These are phyloP conservation scores for Anabas testudineus DNA, from an alignment of 2,797 vertebrate genomes.

Conservation along the genomic window DNA sequence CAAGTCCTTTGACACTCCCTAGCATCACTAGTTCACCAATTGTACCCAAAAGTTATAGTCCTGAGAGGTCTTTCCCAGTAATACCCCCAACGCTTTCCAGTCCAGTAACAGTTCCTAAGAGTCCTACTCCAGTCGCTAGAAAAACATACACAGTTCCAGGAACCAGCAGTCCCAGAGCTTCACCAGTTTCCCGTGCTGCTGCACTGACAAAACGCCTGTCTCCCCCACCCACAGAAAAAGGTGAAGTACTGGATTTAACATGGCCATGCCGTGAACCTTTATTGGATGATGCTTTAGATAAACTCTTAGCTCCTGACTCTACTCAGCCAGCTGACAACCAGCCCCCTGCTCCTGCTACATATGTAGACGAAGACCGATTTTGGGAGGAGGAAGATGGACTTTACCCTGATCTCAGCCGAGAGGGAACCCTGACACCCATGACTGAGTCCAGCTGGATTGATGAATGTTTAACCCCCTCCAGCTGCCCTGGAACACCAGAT, in stretches of 20 bases:
- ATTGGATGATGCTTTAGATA: slow-evolving; percentile 74
- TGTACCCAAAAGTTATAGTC: slow-evolving; percentile 43
- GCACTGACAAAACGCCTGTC: slow-evolving; percentile 32
- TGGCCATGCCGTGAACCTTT: slow-evolving; percentile 71
- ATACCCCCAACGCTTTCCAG: slow-evolving; percentile 47
- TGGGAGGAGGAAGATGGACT: slow-evolving; percentile 77
- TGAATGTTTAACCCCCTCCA: slow-evolving; percentile 78
- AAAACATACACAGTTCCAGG: slow-evolving; percentile 58
- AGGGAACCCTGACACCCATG: slow-evolving; percentile 75
- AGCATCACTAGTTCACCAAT: slow-evolving; percentile 21
- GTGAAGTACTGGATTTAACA: slow-evolving; percentile 52
- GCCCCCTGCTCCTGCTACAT: slow-evolving; percentile 42
- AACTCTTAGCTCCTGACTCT: slow-evolving; percentile 69
- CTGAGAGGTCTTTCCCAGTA: slow-evolving; percentile 43
- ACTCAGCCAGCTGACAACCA: slow-evolving; percentile 44
- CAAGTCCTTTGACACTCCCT: slow-evolving; percentile 58
- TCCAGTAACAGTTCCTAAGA: slow-evolving; percentile 53
- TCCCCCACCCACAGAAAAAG: slow-evolving; percentile 35
- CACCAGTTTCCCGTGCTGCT: slow-evolving; percentile 35
- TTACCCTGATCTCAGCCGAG: slow-evolving; percentile 59
- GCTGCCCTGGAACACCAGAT: slow-evolving; percentile 75
- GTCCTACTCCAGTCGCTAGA: slow-evolving; percentile 56
- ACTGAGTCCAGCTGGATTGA: slow-evolving; percentile 84
- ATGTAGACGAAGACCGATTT: slow-evolving; percentile 56
- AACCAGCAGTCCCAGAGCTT: slow-evolving; percentile 63